Conservation (phyloP, 2,797 vertebrate species). For the Rallus crepitans region DNA sequence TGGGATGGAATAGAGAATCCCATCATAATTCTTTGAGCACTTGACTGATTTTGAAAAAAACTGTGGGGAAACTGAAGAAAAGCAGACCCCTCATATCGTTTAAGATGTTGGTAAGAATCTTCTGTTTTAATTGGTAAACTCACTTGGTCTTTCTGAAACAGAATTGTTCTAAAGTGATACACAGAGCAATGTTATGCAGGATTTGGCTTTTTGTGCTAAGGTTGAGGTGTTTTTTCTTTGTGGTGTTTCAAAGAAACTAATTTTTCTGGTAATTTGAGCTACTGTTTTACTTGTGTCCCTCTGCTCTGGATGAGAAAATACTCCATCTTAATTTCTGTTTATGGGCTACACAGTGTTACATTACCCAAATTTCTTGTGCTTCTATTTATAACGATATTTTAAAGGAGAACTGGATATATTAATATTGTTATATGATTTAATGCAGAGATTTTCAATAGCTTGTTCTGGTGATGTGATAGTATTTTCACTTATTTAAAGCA, state of each 20-base stretch:
- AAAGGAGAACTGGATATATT: not conserved
- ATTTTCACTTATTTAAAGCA: not conserved
- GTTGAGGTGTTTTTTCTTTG: not conserved
- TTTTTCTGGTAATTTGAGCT: not conserved
- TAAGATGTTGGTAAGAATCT: not conserved
- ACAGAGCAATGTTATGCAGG: not conserved
- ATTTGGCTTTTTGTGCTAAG: not conserved
- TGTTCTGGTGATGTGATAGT: not conserved
- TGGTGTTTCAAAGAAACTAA: not conserved
- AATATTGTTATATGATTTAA: not conserved
- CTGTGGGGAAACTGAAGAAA: not conserved
- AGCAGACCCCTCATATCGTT: not conserved
- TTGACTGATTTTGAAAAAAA: not conserved
- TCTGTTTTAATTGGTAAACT: accelerated
- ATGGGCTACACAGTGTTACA: not conserved
- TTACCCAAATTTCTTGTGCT: not conserved
- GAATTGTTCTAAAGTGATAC: not conserved
- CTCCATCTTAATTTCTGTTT: not conserved
- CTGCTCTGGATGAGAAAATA: not conserved
- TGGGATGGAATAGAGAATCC: not conserved
- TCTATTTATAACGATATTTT: not conserved
- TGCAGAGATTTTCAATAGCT: not conserved
- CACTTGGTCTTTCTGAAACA: not conserved
- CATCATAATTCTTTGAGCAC: not conserved
- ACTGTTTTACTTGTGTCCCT: not conserved